These are phyloP conservation scores for Tangara arthus DNA, from an alignment of 2,797 vertebrate species.

Conservation along the genomic window DNA sequence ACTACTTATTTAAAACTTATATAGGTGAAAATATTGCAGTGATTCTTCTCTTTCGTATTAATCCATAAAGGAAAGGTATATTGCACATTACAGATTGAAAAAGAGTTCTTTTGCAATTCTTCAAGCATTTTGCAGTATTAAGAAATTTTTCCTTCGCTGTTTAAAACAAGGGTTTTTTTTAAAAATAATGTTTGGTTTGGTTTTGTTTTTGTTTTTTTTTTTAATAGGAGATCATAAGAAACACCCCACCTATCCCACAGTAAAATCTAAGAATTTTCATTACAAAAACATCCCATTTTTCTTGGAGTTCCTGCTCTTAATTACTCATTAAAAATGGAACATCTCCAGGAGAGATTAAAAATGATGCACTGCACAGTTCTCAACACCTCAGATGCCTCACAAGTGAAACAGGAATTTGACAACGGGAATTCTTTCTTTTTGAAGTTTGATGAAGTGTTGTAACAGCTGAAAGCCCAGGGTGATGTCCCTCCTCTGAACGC, in stretches of 20 bases:
- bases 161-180: background rate
- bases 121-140: background rate
- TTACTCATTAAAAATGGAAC: conserved; percentile 12
- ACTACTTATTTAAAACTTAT: background rate
- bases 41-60: background rate
- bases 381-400: background rate
- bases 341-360: background rate
- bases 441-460: background rate
- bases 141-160: background rate
- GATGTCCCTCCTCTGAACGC: background rate
- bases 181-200: background rate
- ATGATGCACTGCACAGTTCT: background rate
- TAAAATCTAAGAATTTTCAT: background rate
- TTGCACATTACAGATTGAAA: background rate
- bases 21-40: background rate
- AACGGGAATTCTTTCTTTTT: background rate
- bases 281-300: background rate
- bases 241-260: background rate
- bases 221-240: background rate
- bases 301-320: background rate
- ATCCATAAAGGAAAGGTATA: background rate
- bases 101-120: background rate
- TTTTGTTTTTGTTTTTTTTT: background rate
- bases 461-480: background rate
- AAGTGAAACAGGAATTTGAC: background rate